A percentile compares a stretch with the other conserved stretches of the same genome.
These are phyloP conservation scores for Sebastes fasciatus DNA, from an alignment of 2,113 vertebrate genomes.

Conservation along the genomic window DNA sequence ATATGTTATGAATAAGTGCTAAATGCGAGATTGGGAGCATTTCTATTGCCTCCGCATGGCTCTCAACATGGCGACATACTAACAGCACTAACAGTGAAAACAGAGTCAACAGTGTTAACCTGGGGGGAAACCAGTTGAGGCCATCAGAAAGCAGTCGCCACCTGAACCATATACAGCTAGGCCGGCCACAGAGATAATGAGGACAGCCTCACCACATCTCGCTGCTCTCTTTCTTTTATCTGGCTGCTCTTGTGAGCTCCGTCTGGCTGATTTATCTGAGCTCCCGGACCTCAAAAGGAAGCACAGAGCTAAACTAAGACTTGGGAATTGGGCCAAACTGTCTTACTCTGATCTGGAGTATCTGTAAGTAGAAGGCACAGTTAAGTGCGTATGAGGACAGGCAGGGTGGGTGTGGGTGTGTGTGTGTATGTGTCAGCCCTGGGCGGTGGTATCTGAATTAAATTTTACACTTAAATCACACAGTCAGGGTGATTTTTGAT, in stretches of 20 bases:
- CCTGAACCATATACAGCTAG: constrained; percentile 27
- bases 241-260: constrained; percentile 55
- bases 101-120: too few species aligned
- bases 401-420: background rate
- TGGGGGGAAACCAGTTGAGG: background rate
- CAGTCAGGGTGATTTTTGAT: constrained; percentile 42
- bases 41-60: too few species aligned
- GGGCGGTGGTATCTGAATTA: constrained; percentile 42
- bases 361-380: constrained; percentile 49
- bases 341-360: constrained; percentile 63
- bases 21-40: too few species aligned
- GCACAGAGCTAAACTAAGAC: constrained; percentile 47
- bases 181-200: constrained; percentile 51
- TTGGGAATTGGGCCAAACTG: constrained; percentile 64
- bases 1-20: background rate
- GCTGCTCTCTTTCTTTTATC: constrained; percentile 62
- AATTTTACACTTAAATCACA: constrained; percentile 45
- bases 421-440: constrained; percentile 28
- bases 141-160: constrained; percentile 33
- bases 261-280: constrained; percentile 68
- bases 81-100: too few species aligned
- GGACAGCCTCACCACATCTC: constrained; percentile 49
- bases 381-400: constrained; percentile 47
- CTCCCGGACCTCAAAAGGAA: constrained; percentile 53
- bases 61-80: too few species aligned